Base-by-base conservation (phyloP, 2,888 invertebrate genomes). In the Chloroclystis v-ata region DNA sequence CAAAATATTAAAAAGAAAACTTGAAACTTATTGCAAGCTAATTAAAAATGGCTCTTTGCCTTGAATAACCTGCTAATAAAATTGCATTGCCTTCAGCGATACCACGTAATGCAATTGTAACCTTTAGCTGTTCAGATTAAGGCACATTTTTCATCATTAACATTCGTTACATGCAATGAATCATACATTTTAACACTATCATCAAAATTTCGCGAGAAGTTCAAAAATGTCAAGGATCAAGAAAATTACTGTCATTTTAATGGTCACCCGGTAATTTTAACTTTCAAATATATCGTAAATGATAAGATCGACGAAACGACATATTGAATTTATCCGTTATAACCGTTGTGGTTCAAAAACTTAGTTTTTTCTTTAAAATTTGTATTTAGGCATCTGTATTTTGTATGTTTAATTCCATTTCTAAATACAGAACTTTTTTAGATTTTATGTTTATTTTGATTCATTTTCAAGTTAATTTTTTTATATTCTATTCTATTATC, bases 141-240 rank as follows among this genome's bases (percentile, higher is more conserved):
- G 16, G 35, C 20, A 13, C 25, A 13, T n/a, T 25, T 41, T 30
- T 25, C 35, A 11, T 35, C 8, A 33, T 33, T 20, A 20, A 20
- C 10, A 20, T 35, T 20, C 11, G 7, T n/a, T 33, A 10, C 11
- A 11, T 10, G 28, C 9, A 10, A 33, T 39, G 29, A 45, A 29
- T 52, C 35, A 52, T 40, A 5, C 38, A 35, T 39, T 39, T 41
- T 33, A 28, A 50, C 38, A 46, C 37, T 43, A 33, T 42, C 45
- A 39, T 44, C 46, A 37, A 37, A 51, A 40, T 28, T 30, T 43
- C 44, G 42, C 33, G 41, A 40, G 47, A 47, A 41, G 37, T 40
- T 32, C 20, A 12, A 43, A 72, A 78, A 75, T 70, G 67, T 65
- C 75, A 75, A 66, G 65, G 63, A 60, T 57, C 49, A 56, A 47